Base-by-base conservation (phyloP, 2,797 vertebrate species). In the Emys orbicularis region DNA sequence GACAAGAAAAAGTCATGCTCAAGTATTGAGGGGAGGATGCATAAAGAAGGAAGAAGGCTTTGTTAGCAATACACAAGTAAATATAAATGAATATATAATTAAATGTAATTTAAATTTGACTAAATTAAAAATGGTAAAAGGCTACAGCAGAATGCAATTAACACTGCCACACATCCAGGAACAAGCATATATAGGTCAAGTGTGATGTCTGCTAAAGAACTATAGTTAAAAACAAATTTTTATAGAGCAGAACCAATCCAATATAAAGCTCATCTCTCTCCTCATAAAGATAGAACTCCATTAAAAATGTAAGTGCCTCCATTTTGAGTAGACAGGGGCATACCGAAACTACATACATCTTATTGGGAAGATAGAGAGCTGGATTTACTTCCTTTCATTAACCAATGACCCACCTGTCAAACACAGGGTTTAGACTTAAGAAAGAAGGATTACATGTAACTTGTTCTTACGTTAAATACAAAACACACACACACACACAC, bases 371-470 rank as follows among this genome's bases (percentile, higher is more conserved):
- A 94, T 95, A 96, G 97, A 97, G 94, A 97, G 95, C 92, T 97
- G 96, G 95, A 97, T 97, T 97, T 96, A 94, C 86, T 92, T 81
- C 81, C 81, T 96, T 96, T 94, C 95, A 97, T 97, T 97, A 97
- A 97, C 92, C 93, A 93, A 74, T 94, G 96, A 93, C 96, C 97
- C 93, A 97, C 90, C 96, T 97, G 96, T 96, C 96, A 97, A 97
- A 96, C 95, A 83, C 96, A 96, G 96, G 96, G 96, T 86, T 86
- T 89, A 93, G 96, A 96, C 95, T 95, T 96, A 96, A 85, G 91
- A 94, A 94, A 94, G 90, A 37, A 72, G 59, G 96, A 97, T 97
- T 96, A 97, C 50, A 79, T 0, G 90, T 96, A 97, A 95, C 92
- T 68, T 68, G 65, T 76, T 97, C 93, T 97, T 97, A 92, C 15